Base-by-base conservation (phyloP, 1,140 invertebrate species). In the Pseudomyrmex sp. region DNA sequence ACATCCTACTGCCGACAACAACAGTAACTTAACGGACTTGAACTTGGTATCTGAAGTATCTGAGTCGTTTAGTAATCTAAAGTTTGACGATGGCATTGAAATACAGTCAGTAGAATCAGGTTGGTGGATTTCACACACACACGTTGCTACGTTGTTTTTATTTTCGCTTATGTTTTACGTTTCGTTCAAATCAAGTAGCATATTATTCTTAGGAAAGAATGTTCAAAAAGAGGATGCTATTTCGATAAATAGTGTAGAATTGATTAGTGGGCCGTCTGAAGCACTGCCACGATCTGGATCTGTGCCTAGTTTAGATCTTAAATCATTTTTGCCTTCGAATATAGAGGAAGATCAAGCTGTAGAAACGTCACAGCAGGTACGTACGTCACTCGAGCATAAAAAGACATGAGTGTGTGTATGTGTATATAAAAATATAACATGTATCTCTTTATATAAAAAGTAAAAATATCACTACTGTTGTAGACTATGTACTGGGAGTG, bases 401-500 rank as follows among this genome's bases (percentile, higher is more conserved):
- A 69, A 85, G 35, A 35, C 35, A 35, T 35, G 4, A 35, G 5
- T 7, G 35, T 77, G 10, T 85, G 15, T 52, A 65, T 65, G 54
- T 50, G 63, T 44, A 62, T 15, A n/a, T 52, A 35, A 18, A 56
- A 59, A 74, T 68, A 52, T 46, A 26, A 26, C 26, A 26, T 26
- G 26, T 12, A n/a, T 48, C 0, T 20, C 4, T 44, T 13, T 4
- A 46, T 54, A 68, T 62, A 52, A 70, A 73, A 77, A 26, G 2
- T 26, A 26, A 26, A 35, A 35, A 7, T 35, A 7, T 35, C 48
- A 58, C 8, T 84, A 82, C 3, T 61, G 13, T 84, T 90, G 52
- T 69, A 94, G 93, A 89, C 88, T 5, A 93, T 93, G 79, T 95
- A 94, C 87, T 93, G 93, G 85, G 95, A 96, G 86, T 96, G 96